Percentiles rank a stretch among this genome's conserved stretches.
Conservation (phyloP, 2,797 vertebrate species). For the Toxotes lorentzi region DNA sequence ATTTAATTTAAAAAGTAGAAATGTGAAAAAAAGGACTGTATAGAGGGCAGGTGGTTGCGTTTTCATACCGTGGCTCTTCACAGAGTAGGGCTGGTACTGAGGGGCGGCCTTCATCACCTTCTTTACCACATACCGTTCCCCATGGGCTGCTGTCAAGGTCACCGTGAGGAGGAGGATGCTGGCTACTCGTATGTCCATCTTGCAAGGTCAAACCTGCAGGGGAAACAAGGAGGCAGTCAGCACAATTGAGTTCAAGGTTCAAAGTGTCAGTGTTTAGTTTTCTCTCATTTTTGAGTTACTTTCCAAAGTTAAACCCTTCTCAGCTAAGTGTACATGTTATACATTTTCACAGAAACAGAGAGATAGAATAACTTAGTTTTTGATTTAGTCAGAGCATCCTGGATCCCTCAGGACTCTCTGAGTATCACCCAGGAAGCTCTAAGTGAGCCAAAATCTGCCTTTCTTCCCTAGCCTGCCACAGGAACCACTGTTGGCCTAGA, state of each 20-base stretch:
- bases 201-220: conserved; percentile 85
- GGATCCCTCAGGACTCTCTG: conserved; percentile 6
- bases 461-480: conserved; percentile 4
- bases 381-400: conserved; percentile 33
- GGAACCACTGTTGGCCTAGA: conserved; percentile 34
- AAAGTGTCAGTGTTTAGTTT: conserved; percentile 5
- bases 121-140: conserved; percentile 91
- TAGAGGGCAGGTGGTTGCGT: not conserved
- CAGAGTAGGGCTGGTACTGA: conserved; percentile 87
- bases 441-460: conserved; percentile 22
- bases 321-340: not conserved
- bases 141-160: conserved; percentile 88
- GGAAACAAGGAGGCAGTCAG: conserved; percentile 39
- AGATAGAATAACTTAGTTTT: not conserved
- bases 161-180: conserved; percentile 87
- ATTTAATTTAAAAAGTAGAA: not conserved
- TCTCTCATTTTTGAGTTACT: conserved; percentile 2
- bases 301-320: not conserved
- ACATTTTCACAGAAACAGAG: conserved; percentile 16
- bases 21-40: not conserved
- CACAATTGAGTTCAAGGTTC: conserved; percentile 13
- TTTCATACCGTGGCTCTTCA: conserved; percentile 94
- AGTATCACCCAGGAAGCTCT: conserved; percentile 17
- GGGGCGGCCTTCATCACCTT: conserved; percentile 88
- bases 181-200: conserved; percentile 90